These are phyloP conservation scores for Nansenia antarctica DNA, from an alignment of 2,113 vertebrate genomes.

Conservation along the genomic window DNA sequence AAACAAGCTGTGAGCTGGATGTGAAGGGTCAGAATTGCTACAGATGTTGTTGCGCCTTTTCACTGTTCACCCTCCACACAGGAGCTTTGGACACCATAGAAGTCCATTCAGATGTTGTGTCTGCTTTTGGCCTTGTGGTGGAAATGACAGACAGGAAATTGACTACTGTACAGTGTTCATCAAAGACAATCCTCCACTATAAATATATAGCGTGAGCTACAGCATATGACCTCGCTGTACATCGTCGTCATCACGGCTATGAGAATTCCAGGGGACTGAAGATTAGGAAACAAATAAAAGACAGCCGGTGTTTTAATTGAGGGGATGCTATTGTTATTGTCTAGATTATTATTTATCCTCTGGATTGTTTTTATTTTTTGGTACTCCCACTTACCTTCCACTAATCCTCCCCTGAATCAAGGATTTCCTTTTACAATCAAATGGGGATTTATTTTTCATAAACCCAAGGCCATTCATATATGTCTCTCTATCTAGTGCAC, in stretches of 20 bases:
- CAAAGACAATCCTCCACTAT: neutral
- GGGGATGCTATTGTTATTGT: conserved; percentile 37
- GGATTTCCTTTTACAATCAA: conserved; percentile 60
- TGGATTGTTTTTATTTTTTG: conserved; percentile 17
- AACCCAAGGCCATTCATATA: neutral
- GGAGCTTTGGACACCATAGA: neutral
- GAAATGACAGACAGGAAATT: neutral
- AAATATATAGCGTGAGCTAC: neutral
- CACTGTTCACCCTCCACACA: too few species aligned
- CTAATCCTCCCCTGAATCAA: conserved; percentile 37
- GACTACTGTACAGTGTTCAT: neutral
- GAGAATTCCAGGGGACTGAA: conserved; percentile 15
- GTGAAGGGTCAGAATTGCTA: neutral
- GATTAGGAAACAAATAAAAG: neutral
- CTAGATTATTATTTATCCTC: conserved; percentile 18
- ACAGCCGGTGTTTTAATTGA: conserved; percentile 23
- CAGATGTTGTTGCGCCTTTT: neutral
- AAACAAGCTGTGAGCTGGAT: too few species aligned
- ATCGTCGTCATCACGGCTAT: neutral
- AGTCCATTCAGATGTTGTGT: neutral
- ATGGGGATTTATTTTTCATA: conserved; percentile 62
- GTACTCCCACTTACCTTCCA: neutral
- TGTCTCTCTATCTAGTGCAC: too few species aligned
- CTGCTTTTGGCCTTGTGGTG: neutral
- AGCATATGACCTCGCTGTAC: conserved; percentile 2